Percentiles rank a stretch among this genome's conserved stretches.
These are phyloP conservation scores for Dermatemys mawii DNA, from an alignment of 2,113 vertebrate genomes.

Conservation along the genomic window DNA sequence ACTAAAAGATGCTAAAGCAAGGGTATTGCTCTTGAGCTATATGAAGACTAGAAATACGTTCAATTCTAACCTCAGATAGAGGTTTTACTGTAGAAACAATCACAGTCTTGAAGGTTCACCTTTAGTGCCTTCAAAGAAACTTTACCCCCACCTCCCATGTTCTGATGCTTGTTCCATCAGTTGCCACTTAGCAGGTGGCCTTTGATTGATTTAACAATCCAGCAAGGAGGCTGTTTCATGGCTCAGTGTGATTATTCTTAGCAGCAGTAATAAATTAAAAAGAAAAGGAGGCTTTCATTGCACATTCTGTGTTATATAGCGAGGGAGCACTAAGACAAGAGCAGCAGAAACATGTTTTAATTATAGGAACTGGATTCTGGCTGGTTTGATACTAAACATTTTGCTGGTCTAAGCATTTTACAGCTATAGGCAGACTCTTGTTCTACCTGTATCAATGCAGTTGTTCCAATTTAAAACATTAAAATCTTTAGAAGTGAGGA, in stretches of 20 bases:
- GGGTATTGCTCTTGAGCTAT: not conserved
- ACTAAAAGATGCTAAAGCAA: conserved; percentile 12
- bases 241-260: not conserved
- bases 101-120: not conserved
- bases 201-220: not conserved
- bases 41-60: not conserved
- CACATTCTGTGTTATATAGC: not conserved
- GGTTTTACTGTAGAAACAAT: conserved; percentile 1
- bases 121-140: not conserved
- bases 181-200: not conserved
- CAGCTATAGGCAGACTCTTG: not conserved
- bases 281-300: not conserved
- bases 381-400: conserved; percentile 22
- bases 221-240: not conserved
- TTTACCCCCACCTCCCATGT: rapidly evolving
- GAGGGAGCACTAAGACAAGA: not conserved
- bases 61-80: not conserved
- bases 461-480: conserved; percentile 42
- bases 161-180: not conserved
- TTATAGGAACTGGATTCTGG: conserved; percentile 47
- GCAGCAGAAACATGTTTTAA: conserved; percentile 45
- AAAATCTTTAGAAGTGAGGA: not conserved
- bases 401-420: conserved; percentile 42
- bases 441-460: not conserved
- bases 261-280: not conserved